Base-by-base conservation (phyloP, 2,797 vertebrate genomes). In the Hoplostethus mediterraneus region DNA sequence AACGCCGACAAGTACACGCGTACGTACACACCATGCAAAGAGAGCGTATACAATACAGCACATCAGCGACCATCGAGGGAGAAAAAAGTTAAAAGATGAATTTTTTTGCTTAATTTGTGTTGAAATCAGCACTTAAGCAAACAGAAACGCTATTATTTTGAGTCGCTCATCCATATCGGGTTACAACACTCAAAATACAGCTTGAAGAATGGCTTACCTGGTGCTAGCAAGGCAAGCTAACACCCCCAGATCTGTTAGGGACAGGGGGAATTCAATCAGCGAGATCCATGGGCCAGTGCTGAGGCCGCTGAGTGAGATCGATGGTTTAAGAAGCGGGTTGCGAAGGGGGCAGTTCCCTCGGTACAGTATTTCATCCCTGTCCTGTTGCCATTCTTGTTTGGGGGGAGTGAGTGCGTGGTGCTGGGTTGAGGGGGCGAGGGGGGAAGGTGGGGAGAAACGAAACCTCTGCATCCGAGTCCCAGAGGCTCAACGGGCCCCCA, bases 251-350 rank as follows among this genome's bases (percentile, higher is more conserved):
- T 83, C 71, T 79, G 76, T 82, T 81, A 54, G 78, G 72, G 81
- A 53, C 54, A 49, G 71, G 77, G 72, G 33, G 70, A 79, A 88
- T 90, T 88, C 78, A 89, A 86, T 93, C 87, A 86, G 62, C 51
- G 75, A 85, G 86, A 87, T 85, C 85, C 85, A 88, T 59, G 79
- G 70, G 71, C 63, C 75, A 0, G 58, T 36, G 61, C 53, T 0
- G 70, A 57, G 67, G 75, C 70, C 73, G 21, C 55, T 67, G 88
- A 89, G 85, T 84, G 84, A 92, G 89, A 92, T 91, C 42, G 90
- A 92, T 91, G 81, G 80, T 62, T 60, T 7, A 67, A 68, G 75
- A 67, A 62, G 77, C 75, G 44, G 87, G 85, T 83, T 72, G 70
- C 12, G n/a, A 63, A 81, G 63, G 65, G 89, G 80, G 70, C 83